Evolutionary conservation across 1,140 invertebrate genomes (phyloP), one percentile per base, ranked within the genome.

Genomic region (Thrips palmi): DNA sequence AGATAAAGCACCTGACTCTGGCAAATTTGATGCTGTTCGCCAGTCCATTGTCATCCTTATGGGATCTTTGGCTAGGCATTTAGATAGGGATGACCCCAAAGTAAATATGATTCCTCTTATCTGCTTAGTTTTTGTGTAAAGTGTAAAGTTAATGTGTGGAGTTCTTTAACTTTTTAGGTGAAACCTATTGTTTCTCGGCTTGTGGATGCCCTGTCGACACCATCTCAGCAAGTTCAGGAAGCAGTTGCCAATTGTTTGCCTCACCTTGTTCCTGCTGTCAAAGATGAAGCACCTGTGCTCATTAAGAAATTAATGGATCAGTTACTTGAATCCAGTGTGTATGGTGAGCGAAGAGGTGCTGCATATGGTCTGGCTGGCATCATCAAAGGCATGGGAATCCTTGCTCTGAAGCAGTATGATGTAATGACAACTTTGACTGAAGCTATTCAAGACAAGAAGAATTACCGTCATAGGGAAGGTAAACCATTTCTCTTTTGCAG

Each of bases 181-280:
- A 82, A 87, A 52, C 88, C 91, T 2, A 98, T 98, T 48, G 80
- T 97, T 11, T 71, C 71, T 45, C 74, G 91, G 49, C 61, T 99
- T 21, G 74, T 99, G 25, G 74, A 81, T 42, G 85, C 92, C 2
- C 62, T 99, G 1, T 85, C 85, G 4, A 97, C 93, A 24, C 93
- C 94, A 7, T 97, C 93, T 20, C 88, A 97, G 57, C 80, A 83
- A 64, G 91, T 98, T 1, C 93, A 99, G 70, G 88, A 97, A 63
- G 86, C 93, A 1, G 92, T 98, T 0, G 87, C 91, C 20, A 91
- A 93, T 55, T 98, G 93, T 54, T 59, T 99, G 25, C 88, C 91
- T 2, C 79, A 87, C 49, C 61, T 99, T 21, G 86, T 97, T 27
- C 82, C 84, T 6, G 82, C 84, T 0, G 77, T 98, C 3, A 85